Percentiles rank a stretch among this genome's conserved stretches.
Evolutionary conservation across 2,888 invertebrate genomes (phyloP).

Genomic region (Flexamia atlantica): DNA sequence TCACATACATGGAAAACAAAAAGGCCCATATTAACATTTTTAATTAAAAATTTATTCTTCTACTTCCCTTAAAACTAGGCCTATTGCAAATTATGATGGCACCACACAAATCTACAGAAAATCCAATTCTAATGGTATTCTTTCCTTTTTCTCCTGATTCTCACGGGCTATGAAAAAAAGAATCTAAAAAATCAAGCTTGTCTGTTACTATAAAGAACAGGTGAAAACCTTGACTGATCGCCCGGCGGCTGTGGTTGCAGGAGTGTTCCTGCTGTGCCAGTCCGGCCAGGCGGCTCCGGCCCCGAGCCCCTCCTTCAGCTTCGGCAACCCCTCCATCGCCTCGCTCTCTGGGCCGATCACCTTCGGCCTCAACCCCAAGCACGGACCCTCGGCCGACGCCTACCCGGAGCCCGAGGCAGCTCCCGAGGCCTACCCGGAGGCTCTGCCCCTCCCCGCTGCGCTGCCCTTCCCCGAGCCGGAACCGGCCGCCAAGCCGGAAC

Average conservation of each 20-base stretch:
- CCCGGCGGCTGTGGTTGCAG: constrained; percentile 3
- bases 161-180: too few species aligned
- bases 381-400: constrained; percentile 21
- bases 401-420: constrained; percentile 23
- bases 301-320: constrained; percentile 26
- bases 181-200: too few species aligned
- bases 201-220: too few species aligned
- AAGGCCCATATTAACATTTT: too few species aligned
- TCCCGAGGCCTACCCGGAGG: constrained; percentile 25
- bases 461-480: constrained; percentile 31
- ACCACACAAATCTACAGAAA: too few species aligned
- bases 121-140: too few species aligned
- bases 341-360: background rate
- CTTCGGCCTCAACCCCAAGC: background rate
- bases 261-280: constrained; percentile 23
- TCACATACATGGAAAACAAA: too few species aligned
- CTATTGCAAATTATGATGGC: too few species aligned
- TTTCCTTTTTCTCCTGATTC: too few species aligned
- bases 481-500: background rate
- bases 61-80: too few species aligned
- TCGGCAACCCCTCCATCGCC: background rate
- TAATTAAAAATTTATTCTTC: too few species aligned
- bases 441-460: constrained; percentile 23
- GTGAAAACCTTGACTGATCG: too few species aligned
- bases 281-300: background rate